Conservation (phyloP, 2,797 vertebrate genomes). For the Oryzias sinensis region DNA sequence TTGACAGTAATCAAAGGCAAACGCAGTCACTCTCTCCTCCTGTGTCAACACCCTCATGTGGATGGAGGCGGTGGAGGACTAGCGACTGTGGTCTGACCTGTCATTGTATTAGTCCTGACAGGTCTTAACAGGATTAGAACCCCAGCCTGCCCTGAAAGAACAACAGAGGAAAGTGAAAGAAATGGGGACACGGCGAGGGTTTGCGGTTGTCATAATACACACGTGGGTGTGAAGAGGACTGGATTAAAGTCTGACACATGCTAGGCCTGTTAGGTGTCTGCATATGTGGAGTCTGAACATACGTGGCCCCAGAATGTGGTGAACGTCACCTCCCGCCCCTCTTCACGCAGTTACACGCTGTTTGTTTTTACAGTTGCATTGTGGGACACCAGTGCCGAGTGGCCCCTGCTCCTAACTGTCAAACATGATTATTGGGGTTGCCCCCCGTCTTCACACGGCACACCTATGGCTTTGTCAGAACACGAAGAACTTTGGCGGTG, state of each 20-base stretch:
- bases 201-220: conserved; percentile 56
- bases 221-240: conserved; percentile 32
- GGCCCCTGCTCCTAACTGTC: conserved; percentile 67
- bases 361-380: conserved; percentile 79
- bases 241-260: conserved; percentile 45
- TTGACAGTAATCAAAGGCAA: conserved; percentile 50
- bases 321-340: conserved; percentile 44
- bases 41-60: conserved; percentile 54
- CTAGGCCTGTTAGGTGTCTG: conserved; percentile 36
- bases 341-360: conserved; percentile 58
- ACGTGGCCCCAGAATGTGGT: conserved; percentile 41
- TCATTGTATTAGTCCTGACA: conserved; percentile 68
- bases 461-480: conserved; percentile 30
- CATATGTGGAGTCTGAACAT: conserved; percentile 32
- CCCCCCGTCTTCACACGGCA: conserved; percentile 27
- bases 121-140: conserved; percentile 78
- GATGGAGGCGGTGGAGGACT: conserved; percentile 18
- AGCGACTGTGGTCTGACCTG: conserved; percentile 44
- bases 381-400: conserved; percentile 60
- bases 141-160: conserved; percentile 57
- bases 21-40: conserved; percentile 35
- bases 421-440: conserved; percentile 70
- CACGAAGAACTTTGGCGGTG: conserved; percentile 13
- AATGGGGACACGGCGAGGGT: conserved; percentile 20
- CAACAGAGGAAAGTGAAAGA: conserved; percentile 37